Evolutionary conservation across 2,888 invertebrate species (phyloP), one percentile per base, ranked within the genome.

Genomic region (Tetragnatha montana): DNA sequence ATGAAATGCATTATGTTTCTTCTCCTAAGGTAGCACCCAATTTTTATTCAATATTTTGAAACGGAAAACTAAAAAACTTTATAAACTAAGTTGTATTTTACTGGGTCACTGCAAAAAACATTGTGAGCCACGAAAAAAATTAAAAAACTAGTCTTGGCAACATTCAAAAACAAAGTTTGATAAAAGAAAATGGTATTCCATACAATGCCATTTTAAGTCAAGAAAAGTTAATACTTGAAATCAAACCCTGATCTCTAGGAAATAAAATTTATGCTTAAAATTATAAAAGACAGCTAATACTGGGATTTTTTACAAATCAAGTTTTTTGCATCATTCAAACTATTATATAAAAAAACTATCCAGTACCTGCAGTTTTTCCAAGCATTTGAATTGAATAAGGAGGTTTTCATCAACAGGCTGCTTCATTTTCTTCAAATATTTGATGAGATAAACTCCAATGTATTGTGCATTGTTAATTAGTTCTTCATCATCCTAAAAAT

Each of bases 311-410:
- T 8, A 49, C 8, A 47, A 73, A 0, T 6, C 14, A 8, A n/a
- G n/a, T 47, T 19, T 49, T 76, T 12, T 6, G 17, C n/a, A n/a
- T 12, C n/a, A n/a, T n/a, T n/a, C 12, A 14, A 21, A 14, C 17
- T 76, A 35, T 76, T n/a, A n/a, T 71, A 19, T 71, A 12, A 71
- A 71, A 70, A n/a, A n/a, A 19, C 10, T 6, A 81, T 17, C 47
- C 47, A 70, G 79, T 88, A 88, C 88, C n/a, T 80, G 79, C 17
- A 88, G 51, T 68, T 88, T 88, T 69, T 74, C 12, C 21, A 88
- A 79, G 22, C 79, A 69, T 83, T 69, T 79, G 10, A 84, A 84
- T 49, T 50, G 17, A 68, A 47, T 12, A n/a, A 84, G 22, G 14
- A 88, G 79, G 0, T 83, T 50, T 12, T 68, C 12, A 69, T 88